Conservation (phyloP, 2,888 invertebrate genomes). For the Lottia scabra region DNA sequence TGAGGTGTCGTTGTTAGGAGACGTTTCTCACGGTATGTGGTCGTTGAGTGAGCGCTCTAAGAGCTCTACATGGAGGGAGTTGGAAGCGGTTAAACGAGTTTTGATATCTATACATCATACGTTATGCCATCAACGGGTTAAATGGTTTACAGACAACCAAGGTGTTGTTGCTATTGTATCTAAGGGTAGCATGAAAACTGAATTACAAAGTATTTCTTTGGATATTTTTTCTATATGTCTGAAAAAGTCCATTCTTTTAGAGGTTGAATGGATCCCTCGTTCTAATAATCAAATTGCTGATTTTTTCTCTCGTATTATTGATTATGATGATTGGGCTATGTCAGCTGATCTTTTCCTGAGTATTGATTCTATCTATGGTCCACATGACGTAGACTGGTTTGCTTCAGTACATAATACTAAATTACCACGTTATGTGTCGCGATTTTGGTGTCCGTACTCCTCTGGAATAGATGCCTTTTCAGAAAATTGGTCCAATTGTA, state of each 20-base stretch:
- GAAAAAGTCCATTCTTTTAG: background rate
- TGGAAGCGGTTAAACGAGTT: background rate
- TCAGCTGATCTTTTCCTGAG: too few species aligned
- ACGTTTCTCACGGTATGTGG: background rate
- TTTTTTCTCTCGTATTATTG: background rate
- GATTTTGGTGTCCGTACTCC: too few species aligned
- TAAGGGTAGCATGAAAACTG: background rate
- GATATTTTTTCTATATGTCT: background rate
- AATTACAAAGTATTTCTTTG: background rate
- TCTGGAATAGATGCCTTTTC: too few species aligned
- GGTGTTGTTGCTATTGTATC: too few species aligned
- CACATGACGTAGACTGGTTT: too few species aligned
- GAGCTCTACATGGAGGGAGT: background rate
- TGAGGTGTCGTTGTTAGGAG: background rate
- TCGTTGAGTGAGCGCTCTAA: background rate
- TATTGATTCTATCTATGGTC: too few species aligned
- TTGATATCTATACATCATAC: background rate
- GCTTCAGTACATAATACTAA: too few species aligned
- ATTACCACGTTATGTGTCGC: too few species aligned
- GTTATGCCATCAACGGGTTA: background rate
- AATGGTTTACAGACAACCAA: too few species aligned
- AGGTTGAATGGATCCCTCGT: constrained; percentile 1
- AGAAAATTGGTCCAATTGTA: too few species aligned
- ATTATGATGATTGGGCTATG: too few species aligned
- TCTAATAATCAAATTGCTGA: background rate